Base-by-base conservation (phyloP, 2,888 invertebrate species). In the Dendrolimus houi region DNA sequence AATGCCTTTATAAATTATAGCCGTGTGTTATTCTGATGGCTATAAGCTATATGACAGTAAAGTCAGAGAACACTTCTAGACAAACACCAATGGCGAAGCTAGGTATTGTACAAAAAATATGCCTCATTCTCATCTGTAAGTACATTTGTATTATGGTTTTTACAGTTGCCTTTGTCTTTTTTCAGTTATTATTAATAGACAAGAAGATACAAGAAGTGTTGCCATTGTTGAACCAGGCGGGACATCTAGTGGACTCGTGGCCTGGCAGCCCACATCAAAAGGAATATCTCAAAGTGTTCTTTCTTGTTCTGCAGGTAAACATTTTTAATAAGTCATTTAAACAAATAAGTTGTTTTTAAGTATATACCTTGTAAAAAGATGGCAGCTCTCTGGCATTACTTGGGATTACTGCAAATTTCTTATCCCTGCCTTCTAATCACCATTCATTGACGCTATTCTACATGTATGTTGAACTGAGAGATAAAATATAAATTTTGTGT, bases 221-320 rank as follows among this genome's bases (percentile, higher is more conserved):
- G 74, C 95, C 96, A 2, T 92, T 98, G 58, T 88, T 99, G 59
- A 96, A 96, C 72, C 95, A 96, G 77, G 97, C 98, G 0, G 96
- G 97, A 13, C 95, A 96, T 73, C 92, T 98, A 60, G 96, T 99
- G 29, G 98, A 99, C 81, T 94, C 95, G 59, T 97, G 97, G 94
- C 94, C 95, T 56, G 96, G 96, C 47, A 96, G 95, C 81, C 93
- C 93, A 0, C 95, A 97, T 75, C 98, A 98, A 79, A 98, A 98
- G 79, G 99, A 99, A 85, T 98, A 98, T 76, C 92, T 99, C 7
- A 97, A 97, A 92, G 96, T 97, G 2, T 99, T 98, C 91, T 98
- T 97, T 85, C 92, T 99, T 65, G 97, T 99, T 40, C 91, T 99
- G 66, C 98, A 97, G 93, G 96, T 94, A 82, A 71, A 64, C 59